These are phyloP conservation scores for Takifugu ocellatus DNA, from an alignment of 2,797 vertebrate species.

Conservation along the genomic window DNA sequence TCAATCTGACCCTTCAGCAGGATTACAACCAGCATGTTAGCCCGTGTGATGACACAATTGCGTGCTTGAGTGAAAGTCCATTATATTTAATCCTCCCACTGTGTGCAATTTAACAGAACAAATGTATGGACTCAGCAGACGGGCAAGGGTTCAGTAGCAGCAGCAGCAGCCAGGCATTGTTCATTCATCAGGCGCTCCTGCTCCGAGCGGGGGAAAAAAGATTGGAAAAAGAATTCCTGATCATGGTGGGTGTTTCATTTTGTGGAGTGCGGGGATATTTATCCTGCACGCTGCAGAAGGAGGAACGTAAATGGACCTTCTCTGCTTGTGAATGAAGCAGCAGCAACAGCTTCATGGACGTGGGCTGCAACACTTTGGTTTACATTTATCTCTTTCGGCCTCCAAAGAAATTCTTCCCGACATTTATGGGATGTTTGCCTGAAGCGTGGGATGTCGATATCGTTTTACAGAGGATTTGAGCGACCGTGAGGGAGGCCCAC, in stretches of 20 bases:
- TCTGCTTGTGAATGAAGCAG: neutral
- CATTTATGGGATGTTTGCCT: neutral
- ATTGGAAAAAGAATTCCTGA: constrained; percentile 29
- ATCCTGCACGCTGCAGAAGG: neutral
- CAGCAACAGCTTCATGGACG: neutral
- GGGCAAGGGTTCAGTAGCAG: constrained; percentile 33
- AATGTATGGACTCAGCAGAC: constrained; percentile 45
- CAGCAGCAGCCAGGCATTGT: constrained; percentile 65
- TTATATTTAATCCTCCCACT: constrained; percentile 21
- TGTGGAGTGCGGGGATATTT: neutral
- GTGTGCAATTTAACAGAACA: constrained; percentile 17
- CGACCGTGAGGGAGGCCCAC: neutral
- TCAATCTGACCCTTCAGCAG: neutral
- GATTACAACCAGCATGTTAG: neutral
- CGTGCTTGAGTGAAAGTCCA: constrained; percentile 5
- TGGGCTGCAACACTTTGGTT: neutral
- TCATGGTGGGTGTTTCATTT: constrained; percentile 13
- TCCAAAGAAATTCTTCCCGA: neutral
- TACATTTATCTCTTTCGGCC: neutral
- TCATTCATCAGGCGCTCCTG: constrained; percentile 64
- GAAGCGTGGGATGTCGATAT: neutral
- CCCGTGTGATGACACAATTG: neutral
- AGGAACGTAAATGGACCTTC: neutral
- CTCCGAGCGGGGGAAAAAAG: constrained; percentile 22
- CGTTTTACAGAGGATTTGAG: neutral